phyloP scores from a whole-genome alignment of 2,888 invertebrate genomes.

The Drosophila limbata region DNA sequence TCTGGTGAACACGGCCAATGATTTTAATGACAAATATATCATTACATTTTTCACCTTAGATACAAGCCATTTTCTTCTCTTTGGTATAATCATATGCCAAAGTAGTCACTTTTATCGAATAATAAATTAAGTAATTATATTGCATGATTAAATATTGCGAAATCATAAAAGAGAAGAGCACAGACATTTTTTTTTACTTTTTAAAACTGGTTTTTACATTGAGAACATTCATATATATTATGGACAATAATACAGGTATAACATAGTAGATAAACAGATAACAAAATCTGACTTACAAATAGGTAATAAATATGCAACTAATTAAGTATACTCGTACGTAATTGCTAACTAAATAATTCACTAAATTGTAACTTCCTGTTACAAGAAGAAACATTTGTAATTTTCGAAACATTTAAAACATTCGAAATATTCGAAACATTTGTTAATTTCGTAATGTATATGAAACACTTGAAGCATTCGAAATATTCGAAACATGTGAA shows the following conservation, averaged over 20 bases:
- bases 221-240: slow-evolving; percentile 13
- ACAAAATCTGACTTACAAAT: slow-evolving; percentile 27
- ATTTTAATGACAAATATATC: no score
- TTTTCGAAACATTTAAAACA: not conserved
- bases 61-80: not conserved
- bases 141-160: not conserved
- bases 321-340: slow-evolving; percentile 18
- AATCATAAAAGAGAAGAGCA: not conserved
- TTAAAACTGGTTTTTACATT: slow-evolving; percentile 7
- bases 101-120: not conserved
- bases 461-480: slow-evolving; percentile 10
- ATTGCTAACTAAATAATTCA: slow-evolving; percentile 51
- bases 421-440: slow-evolving; percentile 13
- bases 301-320: slow-evolving; percentile 44
- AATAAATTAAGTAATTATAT: not conserved
- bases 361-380: slow-evolving; percentile 39
- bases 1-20: no score
- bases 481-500: slow-evolving; percentile 14
- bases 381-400: slow-evolving; percentile 36
- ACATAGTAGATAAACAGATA: slow-evolving; percentile 29
- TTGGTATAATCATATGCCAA: not conserved
- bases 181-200: not conserved
- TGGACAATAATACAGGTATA: slow-evolving; percentile 20
- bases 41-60: no score
- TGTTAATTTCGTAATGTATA: not conserved